Conservation (phyloP, 2,797 vertebrate genomes). For the Microchirus variegatus region DNA sequence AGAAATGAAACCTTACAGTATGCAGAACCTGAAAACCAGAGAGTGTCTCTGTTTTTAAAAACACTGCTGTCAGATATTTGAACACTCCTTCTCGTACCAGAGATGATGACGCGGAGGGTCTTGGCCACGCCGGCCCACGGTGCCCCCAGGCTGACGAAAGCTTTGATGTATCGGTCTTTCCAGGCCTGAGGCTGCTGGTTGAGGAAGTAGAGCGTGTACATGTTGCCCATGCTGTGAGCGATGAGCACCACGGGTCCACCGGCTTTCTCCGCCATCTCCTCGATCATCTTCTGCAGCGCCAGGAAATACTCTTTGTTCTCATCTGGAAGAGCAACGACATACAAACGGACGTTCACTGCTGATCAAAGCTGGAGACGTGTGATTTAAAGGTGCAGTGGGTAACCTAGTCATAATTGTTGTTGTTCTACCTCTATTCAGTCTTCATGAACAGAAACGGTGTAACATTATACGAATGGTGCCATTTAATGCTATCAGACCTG, state of each 20-base stretch:
- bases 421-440: no score
- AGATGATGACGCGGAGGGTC: slow-evolving; percentile 91
- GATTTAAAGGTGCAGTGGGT: no score
- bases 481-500: no score
- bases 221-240: slow-evolving; percentile 99
- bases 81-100: slow-evolving; percentile 88
- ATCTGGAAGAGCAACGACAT: slow-evolving; percentile 82
- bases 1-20: slow-evolving; percentile 25
- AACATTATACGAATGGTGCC: no score
- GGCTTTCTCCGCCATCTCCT: slow-evolving; percentile 88
- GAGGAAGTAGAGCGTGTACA: slow-evolving; percentile 97
- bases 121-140: slow-evolving; percentile 97
- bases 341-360: not conserved
- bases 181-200: slow-evolving; percentile 92
- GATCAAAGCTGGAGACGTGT: no score
- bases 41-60: not conserved
- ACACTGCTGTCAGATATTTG: no score
- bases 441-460: no score
- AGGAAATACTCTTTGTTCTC: slow-evolving; percentile 92
- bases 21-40: not conserved
- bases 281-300: slow-evolving; percentile 90
- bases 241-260: slow-evolving; percentile 90
- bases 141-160: slow-evolving; percentile 88
- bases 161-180: slow-evolving; percentile 93
- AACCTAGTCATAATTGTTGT: no score